These are phyloP conservation scores for Rhamnusium bicolor DNA, from an alignment of 2,888 invertebrate genomes.

Conservation along the genomic window DNA sequence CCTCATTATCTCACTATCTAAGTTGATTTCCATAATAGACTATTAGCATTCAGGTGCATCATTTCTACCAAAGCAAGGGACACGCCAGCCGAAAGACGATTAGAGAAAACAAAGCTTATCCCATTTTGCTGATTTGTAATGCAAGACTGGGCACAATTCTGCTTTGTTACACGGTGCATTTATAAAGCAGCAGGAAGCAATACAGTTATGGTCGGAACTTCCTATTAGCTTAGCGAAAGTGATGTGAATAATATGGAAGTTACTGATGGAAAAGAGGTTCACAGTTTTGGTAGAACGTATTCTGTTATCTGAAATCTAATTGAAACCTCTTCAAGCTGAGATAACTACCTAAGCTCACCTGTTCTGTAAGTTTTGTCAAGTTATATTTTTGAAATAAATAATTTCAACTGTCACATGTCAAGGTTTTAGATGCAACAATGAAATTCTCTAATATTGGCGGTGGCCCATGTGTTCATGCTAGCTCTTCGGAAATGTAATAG, in stretches of 20 bases:
- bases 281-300: not conserved
- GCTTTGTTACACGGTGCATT: not conserved
- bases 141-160: not conserved
- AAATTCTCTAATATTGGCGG: too few species aligned
- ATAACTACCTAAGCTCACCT: not conserved
- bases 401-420: not conserved
- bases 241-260: not conserved
- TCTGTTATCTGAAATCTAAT: not conserved
- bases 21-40: not conserved
- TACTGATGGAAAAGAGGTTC: not conserved
- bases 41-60: not conserved
- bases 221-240: not conserved
- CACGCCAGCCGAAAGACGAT: not conserved
- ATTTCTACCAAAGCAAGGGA: not conserved
- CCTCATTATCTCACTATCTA: not conserved
- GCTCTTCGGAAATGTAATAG: too few species aligned
- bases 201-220: not conserved
- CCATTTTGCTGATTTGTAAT: not conserved
- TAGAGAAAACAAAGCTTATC: not conserved
- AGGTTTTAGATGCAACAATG: not conserved
- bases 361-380: not conserved
- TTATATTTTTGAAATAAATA: not conserved
- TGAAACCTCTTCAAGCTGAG: not conserved
- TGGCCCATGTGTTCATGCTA: too few species aligned
- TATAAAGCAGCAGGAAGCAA: not conserved